Evolutionary conservation across 2,888 invertebrate species (phyloP).

Genomic region (Ctena decussata): DNA sequence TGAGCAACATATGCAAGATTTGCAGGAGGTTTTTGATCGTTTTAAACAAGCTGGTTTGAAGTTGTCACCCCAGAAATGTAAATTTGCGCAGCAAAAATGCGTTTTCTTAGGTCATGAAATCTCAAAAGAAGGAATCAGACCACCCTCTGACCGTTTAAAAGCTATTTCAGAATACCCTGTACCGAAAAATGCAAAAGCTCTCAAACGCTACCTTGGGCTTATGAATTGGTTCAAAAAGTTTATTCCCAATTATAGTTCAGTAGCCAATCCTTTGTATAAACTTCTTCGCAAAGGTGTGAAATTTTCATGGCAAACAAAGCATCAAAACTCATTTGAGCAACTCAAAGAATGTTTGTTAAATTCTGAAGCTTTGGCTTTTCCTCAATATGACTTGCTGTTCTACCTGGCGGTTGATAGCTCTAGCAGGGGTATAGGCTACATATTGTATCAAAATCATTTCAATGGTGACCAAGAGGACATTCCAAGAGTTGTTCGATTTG

Average conservation of each 20-base stretch:
- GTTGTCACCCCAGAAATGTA: constrained; percentile 42
- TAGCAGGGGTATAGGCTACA: constrained; percentile 54
- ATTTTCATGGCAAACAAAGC: constrained; percentile 39
- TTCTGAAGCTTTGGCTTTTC: constrained; percentile 58
- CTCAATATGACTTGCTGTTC: constrained; percentile 55
- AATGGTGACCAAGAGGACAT: neutral
- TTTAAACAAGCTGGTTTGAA: constrained; percentile 24
- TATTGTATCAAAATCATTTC: constrained; percentile 61
- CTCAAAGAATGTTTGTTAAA: constrained; percentile 41
- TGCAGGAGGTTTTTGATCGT: constrained; percentile 13
- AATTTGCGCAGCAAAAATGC: constrained; percentile 29
- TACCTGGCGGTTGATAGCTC: constrained; percentile 56
- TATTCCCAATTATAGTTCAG: constrained; percentile 23
- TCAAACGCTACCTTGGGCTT: constrained; percentile 47
- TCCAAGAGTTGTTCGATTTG: too few relatives aligned
- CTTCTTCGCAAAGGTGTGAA: constrained; percentile 36
- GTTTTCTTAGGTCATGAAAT: constrained; percentile 40
- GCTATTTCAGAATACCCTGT: constrained; percentile 18
- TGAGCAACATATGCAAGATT: constrained; percentile 22
- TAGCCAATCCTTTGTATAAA: constrained; percentile 36
- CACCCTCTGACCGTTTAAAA: constrained; percentile 12
- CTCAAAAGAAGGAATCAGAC: constrained; percentile 20
- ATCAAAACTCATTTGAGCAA: constrained; percentile 34
- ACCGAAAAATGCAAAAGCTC: constrained; percentile 26
- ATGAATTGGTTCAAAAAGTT: constrained; percentile 36